A percentile compares a stretch with the other conserved stretches of the same genome.
Evolutionary conservation across 2,888 invertebrate genomes (phyloP).

Genomic region (Syritta pipiens): DNA sequence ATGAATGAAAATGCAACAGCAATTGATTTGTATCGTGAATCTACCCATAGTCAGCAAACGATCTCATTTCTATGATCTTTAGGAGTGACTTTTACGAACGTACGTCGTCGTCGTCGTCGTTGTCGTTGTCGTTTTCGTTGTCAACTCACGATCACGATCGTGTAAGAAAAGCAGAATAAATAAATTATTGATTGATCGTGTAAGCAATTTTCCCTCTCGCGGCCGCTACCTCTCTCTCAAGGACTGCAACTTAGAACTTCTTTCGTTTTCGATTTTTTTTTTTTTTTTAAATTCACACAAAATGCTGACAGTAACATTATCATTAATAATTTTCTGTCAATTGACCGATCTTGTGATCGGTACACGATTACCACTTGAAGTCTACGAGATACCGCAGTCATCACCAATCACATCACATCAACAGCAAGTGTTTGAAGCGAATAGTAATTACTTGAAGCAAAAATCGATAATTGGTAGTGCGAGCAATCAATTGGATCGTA

Average conservation of each 20-base stretch:
- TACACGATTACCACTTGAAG: conserved; percentile 78
- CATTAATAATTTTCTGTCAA: conserved; percentile 71
- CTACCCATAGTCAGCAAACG: conserved; percentile 37
- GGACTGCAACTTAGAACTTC: conserved; percentile 45
- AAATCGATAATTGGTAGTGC: conserved; percentile 47
- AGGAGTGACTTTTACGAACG: conserved; percentile 56
- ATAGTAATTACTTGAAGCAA: conserved; percentile 62
- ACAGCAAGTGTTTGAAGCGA: conserved; percentile 64
- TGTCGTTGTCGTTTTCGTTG: too few relatives aligned
- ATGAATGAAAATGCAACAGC: conserved; percentile 63
- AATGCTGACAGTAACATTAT: conserved; percentile 70
- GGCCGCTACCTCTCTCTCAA: conserved; percentile 27
- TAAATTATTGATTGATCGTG: conserved; percentile 65
- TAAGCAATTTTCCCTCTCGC: conserved; percentile 47
- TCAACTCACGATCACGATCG: conserved; percentile 67
- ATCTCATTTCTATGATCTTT: conserved; percentile 62
- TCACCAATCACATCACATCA: conserved; percentile 64
- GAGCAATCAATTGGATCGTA: conserved; percentile 73
- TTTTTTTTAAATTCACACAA: conserved; percentile 36
- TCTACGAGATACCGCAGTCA: conserved; percentile 76
- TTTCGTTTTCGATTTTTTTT: neutral
- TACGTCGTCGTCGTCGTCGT: too few relatives aligned
- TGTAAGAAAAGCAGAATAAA: too few relatives aligned
- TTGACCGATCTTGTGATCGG: conserved; percentile 72
- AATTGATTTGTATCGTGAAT: conserved; percentile 51